Conservation (phyloP, 2,797 vertebrate genomes). For the Sylvilagus floridanus region DNA sequence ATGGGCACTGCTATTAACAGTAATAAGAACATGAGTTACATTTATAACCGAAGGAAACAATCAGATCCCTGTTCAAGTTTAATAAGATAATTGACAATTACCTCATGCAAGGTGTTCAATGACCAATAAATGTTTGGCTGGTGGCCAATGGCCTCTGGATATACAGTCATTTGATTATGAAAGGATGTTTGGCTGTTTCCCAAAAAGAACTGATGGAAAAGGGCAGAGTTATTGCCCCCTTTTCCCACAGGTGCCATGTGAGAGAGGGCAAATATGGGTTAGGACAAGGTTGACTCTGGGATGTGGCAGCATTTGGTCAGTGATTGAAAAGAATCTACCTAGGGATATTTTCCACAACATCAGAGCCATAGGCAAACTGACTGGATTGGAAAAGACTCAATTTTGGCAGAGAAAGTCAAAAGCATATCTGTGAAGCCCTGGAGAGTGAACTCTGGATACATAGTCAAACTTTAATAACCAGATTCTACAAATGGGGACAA, state of each 20-base stretch:
- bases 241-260: not conserved
- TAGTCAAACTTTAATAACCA: conserved; percentile 38
- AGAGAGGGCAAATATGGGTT: not conserved
- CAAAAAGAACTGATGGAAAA: conserved; percentile 70
- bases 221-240: not conserved
- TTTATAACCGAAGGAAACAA: conserved; percentile 79
- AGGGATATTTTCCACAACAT: not conserved
- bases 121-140: conserved; percentile 83
- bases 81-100: conserved; percentile 85
- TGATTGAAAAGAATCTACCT: conserved; percentile 5
- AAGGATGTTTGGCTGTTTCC: conserved; percentile 79
- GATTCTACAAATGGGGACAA: conserved; percentile 38
- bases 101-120: conserved; percentile 84
- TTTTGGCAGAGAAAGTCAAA: not conserved
- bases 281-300: conserved; percentile 61
- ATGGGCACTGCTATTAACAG: conserved; percentile 61
- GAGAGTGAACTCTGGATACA: not conserved
- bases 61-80: conserved; percentile 68
- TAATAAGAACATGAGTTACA: conserved; percentile 71
- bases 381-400: not conserved
- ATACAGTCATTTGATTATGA: conserved; percentile 77
- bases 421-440: not conserved
- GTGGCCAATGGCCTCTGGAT: conserved; percentile 74
- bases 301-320: conserved; percentile 19
- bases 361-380: conserved; percentile 23